Conservation (phyloP, 64 coral and sea anemone species). For the Astreopora myriophthalma region DNA sequence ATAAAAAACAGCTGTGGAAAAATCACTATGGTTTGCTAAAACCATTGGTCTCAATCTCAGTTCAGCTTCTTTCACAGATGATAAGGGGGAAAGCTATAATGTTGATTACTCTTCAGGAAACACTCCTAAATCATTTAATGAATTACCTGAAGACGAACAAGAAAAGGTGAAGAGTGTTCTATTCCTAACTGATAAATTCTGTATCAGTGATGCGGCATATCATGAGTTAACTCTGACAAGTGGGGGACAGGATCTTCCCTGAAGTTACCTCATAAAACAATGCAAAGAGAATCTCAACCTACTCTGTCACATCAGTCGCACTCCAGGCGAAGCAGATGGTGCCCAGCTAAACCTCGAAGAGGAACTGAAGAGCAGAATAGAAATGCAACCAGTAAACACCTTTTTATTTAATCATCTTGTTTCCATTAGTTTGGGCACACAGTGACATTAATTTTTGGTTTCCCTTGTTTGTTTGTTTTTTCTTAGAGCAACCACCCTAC, state of each 20-base stretch:
- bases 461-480: neutral
- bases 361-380: slow-evolving; percentile 7
- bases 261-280: slow-evolving; percentile 56
- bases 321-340: slow-evolving; percentile 32
- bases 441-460: neutral
- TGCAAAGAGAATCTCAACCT: slow-evolving; percentile 47
- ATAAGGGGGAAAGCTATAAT: neutral
- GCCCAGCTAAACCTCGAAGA: slow-evolving; percentile 33
- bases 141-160: slow-evolving; percentile 40
- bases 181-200: slow-evolving; percentile 60
- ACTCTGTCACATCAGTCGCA: slow-evolving; percentile 60
- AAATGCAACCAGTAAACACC: neutral
- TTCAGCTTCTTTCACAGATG: neutral
- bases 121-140: neutral
- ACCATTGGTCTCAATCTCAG: slow-evolving; percentile 4
- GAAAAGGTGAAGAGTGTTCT: slow-evolving; percentile 54
- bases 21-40: slow-evolving; percentile 64
- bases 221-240: slow-evolving; percentile 49
- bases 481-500: neutral
- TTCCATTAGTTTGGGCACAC: neutral
- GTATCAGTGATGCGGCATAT: slow-evolving; percentile 61
- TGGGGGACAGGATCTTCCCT: slow-evolving; percentile 15
- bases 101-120: neutral
- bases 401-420: neutral
- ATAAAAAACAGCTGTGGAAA: slow-evolving; percentile 36